Evolutionary conservation across 1,140 invertebrate genomes (phyloP).

Genomic region (Bicyclus anynana): DNA sequence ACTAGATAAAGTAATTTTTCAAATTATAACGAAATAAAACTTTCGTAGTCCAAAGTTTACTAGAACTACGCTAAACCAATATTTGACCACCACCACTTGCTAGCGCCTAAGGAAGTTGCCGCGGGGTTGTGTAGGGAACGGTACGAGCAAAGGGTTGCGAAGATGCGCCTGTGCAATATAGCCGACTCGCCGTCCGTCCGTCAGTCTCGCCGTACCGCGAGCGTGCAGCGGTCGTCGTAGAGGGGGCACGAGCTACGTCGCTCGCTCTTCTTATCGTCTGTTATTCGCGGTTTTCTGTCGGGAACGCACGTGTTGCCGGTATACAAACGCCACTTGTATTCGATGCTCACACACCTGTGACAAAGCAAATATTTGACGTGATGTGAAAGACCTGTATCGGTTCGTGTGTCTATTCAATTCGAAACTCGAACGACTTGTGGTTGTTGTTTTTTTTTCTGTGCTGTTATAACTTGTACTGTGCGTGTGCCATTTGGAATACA

Average conservation of each 20-base stretch:
- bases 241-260: constrained; percentile 39
- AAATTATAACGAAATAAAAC: too few relatives aligned
- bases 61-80: too few relatives aligned
- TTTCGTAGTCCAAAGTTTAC: too few relatives aligned
- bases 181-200: constrained; percentile 32
- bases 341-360: constrained; percentile 61
- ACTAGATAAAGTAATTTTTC: too few relatives aligned
- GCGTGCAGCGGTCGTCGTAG: constrained; percentile 60
- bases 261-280: constrained; percentile 42
- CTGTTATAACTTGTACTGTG: constrained; percentile 46
- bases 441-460: constrained; percentile 33
- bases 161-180: constrained; percentile 40
- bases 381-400: constrained; percentile 64
- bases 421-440: constrained; percentile 38
- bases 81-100: too few relatives aligned
- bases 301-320: constrained; percentile 63
- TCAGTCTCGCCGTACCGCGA: constrained; percentile 62
- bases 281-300: constrained; percentile 61
- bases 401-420: constrained; percentile 41
- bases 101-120: too few relatives aligned
- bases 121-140: constrained; percentile 29
- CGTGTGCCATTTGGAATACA: constrained; percentile 43
- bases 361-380: constrained; percentile 59
- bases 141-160: constrained; percentile 45
- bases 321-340: constrained; percentile 40